Evolutionary conservation across 2,797 vertebrate species (phyloP).

Genomic region (Ctenochaetus hawaiiensis): DNA sequence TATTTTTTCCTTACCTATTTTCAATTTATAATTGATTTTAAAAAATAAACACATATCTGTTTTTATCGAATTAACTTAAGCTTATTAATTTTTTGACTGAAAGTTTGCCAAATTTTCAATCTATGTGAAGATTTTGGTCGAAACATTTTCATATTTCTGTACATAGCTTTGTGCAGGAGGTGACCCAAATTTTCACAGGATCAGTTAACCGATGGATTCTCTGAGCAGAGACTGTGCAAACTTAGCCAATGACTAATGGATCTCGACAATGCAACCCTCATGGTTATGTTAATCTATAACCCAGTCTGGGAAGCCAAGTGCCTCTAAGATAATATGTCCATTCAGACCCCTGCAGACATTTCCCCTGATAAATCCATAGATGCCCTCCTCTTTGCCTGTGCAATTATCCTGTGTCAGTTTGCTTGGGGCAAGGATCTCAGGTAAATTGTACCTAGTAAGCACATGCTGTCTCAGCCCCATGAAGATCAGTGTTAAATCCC

Average conservation of each 20-base stretch:
- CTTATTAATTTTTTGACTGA: not conserved
- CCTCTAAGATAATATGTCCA: conserved; percentile 9
- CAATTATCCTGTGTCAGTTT: conserved; percentile 36
- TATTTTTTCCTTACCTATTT: not conserved
- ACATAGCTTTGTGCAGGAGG: not conserved
- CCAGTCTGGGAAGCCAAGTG: not conserved
- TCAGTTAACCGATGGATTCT: not conserved
- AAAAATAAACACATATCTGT: too few species aligned
- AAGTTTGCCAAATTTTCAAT: not conserved
- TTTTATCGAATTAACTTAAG: too few species aligned
- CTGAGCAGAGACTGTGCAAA: not conserved
- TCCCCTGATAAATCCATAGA: conserved; percentile 18
- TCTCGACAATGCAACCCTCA: not conserved
- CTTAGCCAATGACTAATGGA: conserved; percentile 3
- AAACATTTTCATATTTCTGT: not conserved
- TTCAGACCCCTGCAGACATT: conserved; percentile 25
- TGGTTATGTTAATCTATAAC: conserved; percentile 10
- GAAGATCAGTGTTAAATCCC: conserved; percentile 28
- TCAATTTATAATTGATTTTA: not conserved
- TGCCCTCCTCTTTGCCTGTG: not conserved
- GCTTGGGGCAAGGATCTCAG: conserved; percentile 27
- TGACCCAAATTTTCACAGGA: not conserved
- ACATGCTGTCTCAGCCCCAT: conserved; percentile 13
- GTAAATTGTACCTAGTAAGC: conserved; percentile 48
- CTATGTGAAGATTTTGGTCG: not conserved